Conservation (phyloP, 1,140 invertebrate species). For the Sitophilus oryzae region DNA sequence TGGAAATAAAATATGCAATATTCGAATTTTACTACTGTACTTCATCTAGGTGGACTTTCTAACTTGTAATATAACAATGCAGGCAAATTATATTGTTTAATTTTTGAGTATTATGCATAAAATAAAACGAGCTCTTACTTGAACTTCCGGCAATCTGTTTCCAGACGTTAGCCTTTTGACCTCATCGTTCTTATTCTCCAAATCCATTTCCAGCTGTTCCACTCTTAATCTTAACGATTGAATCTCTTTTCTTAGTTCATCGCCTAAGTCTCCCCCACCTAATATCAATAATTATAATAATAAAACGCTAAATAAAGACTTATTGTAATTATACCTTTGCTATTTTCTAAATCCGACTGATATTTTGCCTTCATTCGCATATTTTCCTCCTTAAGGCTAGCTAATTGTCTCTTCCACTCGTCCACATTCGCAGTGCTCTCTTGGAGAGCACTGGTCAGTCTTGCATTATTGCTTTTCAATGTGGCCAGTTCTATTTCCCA, state of each 20-base stretch:
- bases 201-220: slow-evolving; percentile 68
- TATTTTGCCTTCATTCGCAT: slow-evolving; percentile 76
- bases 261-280: slow-evolving; percentile 45
- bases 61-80: no score
- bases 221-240: slow-evolving; percentile 65
- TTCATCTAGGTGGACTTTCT: no score
- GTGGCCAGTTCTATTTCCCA: slow-evolving; percentile 97
- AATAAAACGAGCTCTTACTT: no score
- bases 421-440: slow-evolving; percentile 97
- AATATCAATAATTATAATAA: slow-evolving; percentile 5
- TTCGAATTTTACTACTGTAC: no score
- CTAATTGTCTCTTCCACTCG: slow-evolving; percentile 95
- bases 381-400: slow-evolving; percentile 94
- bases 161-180: slow-evolving; percentile 49
- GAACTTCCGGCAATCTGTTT: slow-evolving; percentile 31
- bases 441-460: slow-evolving; percentile 90
- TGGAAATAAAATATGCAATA: no score
- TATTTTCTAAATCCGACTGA: slow-evolving; percentile 62
- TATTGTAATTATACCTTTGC: slow-evolving; percentile 48
- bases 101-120: no score
- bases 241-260: slow-evolving; percentile 50
- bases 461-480: slow-evolving; percentile 91
- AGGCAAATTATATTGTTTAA: no score
- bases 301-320: not conserved
- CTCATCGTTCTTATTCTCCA: slow-evolving; percentile 75